A percentile compares a stretch with the other conserved stretches of the same genome.
phyloP scores from a whole-genome alignment of 2,797 vertebrate genomes.

The Danionella dracula region DNA sequence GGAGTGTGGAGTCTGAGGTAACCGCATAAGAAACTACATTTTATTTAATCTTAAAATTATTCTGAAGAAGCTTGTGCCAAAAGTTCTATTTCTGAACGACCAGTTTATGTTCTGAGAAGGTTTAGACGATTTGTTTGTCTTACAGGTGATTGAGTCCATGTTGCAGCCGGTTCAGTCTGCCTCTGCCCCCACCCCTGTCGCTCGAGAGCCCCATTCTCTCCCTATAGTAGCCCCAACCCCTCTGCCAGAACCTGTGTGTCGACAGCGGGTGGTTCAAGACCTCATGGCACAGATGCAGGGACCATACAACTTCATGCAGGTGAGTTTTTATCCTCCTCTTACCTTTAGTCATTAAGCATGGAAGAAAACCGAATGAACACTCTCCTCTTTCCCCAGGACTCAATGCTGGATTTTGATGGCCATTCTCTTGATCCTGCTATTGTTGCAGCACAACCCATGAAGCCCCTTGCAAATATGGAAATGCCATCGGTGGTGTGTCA shows the following conservation, averaged over 20 bases:
- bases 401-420: constrained; percentile 95
- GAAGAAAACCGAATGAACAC: background rate
- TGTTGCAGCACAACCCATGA: constrained; percentile 95
- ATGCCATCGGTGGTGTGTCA: constrained; percentile 89
- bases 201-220: constrained; percentile 77
- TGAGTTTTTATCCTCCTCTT: constrained; percentile 55
- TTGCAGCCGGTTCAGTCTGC: constrained; percentile 62
- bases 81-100: background rate
- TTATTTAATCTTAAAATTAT: too few species aligned
- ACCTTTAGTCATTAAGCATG: too few species aligned
- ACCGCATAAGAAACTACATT: too few species aligned
- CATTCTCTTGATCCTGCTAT: constrained; percentile 93
- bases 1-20: constrained; percentile 67
- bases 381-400: constrained; percentile 72
- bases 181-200: constrained; percentile 65
- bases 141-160: constrained; percentile 79
- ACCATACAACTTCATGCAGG: constrained; percentile 98
- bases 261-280: constrained; percentile 93
- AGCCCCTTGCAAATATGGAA: constrained; percentile 82
- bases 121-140: background rate
- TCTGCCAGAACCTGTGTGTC: constrained; percentile 80
- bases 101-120: background rate
- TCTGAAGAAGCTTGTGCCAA: background rate
- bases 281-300: constrained; percentile 99
- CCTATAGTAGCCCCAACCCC: constrained; percentile 72